Base-by-base conservation (phyloP, 2,888 invertebrate genomes). In the Hirtodrosophila histrioides region DNA sequence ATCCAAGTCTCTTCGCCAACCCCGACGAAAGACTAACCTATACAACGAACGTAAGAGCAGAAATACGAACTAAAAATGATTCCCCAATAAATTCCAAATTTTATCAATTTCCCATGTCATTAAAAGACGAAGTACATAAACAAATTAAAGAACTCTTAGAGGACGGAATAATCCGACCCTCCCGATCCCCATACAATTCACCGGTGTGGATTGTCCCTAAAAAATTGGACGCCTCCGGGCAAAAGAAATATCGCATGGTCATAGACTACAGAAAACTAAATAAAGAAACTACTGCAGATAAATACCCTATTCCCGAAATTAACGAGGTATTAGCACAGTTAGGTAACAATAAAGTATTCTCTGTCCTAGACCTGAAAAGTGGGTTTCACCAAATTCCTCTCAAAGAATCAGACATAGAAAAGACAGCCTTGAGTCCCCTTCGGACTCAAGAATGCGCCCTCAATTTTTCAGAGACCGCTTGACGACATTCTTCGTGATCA, bases 1-100 rank as follows among this genome's bases (percentile, higher is more conserved):
- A 54, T 29, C 46, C 61, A 17, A 46, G 51, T 8, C 36, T 75
- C 10, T 71, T 69, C 23, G 64, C 57, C 10, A 57, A 63, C 6
- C 67, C 51, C 61, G 49, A 49, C n/a, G 11, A 57, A 11, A 57
- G 40, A 48, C 48, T 57, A 36, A 50, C 53, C 36, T 65, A 51
- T 12, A 44, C 50, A 39, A 58, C 75, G 3, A 60, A 36, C 10
- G 66, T 68, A 24, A 53, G 43, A 41, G 70, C 58, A 7, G 11
- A 12, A 37, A 37, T 37, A 7, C 5, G 11, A 37, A 12, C 8
- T 1, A 7, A 11, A 11, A 7, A 0, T 7, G 37, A 7, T 7
- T 11, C 1, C 1, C 8, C 11, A 11, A 11, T 37, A 7, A 12
- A 12, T 37, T 7, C 31, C 5, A 46, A 23, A 4, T 31, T 12